Percentiles rank a stretch among this genome's conserved stretches.
phyloP scores from a whole-genome alignment of 2,797 vertebrate species.

The Thalassophryne amazonica region DNA sequence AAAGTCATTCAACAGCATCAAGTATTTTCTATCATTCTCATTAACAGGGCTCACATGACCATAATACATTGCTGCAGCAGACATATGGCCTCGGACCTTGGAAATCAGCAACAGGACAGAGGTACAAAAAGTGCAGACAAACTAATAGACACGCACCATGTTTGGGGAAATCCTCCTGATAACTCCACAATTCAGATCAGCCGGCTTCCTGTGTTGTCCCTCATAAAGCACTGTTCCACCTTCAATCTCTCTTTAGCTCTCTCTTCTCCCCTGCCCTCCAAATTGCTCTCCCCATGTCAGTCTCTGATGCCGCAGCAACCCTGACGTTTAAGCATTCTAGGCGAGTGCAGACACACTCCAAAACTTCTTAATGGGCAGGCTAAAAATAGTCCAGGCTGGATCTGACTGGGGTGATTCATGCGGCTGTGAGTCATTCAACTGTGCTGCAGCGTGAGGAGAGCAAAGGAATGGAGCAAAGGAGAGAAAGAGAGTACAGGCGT shows the following conservation, averaged over 20 bases:
- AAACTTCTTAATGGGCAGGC: conserved; percentile 79
- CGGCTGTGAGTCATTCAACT: conserved; percentile 79
- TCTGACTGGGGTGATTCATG: conserved; percentile 78
- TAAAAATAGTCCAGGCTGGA: conserved; percentile 77
- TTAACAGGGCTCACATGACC: not conserved
- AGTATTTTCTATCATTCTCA: not conserved
- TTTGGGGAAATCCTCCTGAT: not conserved
- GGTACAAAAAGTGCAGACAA: not conserved
- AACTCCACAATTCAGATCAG: not conserved
- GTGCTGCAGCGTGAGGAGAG: conserved; percentile 46
- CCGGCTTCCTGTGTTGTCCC: conserved; percentile 9
- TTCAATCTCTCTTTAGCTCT: not conserved
- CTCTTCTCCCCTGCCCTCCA: not conserved
- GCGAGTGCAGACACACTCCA: conserved; percentile 74
- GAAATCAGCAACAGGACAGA: not conserved
- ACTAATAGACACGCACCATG: not conserved
- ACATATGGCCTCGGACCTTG: conserved; percentile 8
- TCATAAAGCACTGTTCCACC: conserved; percentile 17
- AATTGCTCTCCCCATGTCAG: conserved; percentile 29
- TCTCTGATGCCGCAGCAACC: conserved; percentile 64
- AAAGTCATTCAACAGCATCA: not conserved
- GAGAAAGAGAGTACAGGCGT: conserved; percentile 50
- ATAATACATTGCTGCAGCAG: not conserved
- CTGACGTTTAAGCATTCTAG: conserved; percentile 72
- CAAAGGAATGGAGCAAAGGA: conserved; percentile 33